Percentiles rank a stretch among this genome's conserved stretches.
These are phyloP conservation scores for Candidula unifasciata DNA, from an alignment of 2,888 invertebrate species.

Conservation along the genomic window DNA sequence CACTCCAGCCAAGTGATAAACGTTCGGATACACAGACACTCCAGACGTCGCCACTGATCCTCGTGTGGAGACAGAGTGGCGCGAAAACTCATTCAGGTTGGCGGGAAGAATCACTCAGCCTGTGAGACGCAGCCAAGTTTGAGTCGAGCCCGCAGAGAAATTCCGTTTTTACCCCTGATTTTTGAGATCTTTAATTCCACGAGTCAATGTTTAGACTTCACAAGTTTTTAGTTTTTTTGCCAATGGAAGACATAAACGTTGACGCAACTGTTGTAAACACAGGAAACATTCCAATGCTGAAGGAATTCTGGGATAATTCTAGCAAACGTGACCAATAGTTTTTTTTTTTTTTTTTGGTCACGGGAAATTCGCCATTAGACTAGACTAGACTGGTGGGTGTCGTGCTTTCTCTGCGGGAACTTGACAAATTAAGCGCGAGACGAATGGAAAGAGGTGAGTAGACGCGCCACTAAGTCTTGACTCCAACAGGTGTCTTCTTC, in stretches of 20 bases:
- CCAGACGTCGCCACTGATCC: constrained; percentile 5
- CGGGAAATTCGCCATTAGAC: not conserved
- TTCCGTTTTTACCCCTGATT: not conserved
- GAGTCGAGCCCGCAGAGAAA: not conserved
- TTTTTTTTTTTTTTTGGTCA: too few species aligned
- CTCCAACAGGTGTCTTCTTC: constrained; percentile 29
- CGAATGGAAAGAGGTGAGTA: not conserved
- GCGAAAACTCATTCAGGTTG: constrained; percentile 6
- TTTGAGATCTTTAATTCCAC: not conserved
- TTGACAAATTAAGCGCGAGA: constrained; percentile 21
- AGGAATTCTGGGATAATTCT: constrained; percentile 8
- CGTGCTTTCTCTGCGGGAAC: constrained; percentile 11
- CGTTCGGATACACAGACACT: not conserved
- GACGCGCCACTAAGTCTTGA: constrained; percentile 19
- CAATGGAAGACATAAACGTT: not conserved
- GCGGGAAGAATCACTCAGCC: constrained; percentile 13
- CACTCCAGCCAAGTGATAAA: constrained; percentile 15
- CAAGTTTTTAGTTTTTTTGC: not conserved
- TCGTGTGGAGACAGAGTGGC: not conserved
- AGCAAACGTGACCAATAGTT: constrained; percentile 18
- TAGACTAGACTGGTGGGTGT: not conserved
- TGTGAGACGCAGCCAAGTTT: constrained; percentile 10
- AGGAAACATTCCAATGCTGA: not conserved
- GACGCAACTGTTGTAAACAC: constrained; percentile 10
- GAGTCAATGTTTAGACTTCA: constrained; percentile 11